Conservation (phyloP, 30 jellyfish, hydroid and myxozoan genomes). For the Phacellophora camtschatica region DNA sequence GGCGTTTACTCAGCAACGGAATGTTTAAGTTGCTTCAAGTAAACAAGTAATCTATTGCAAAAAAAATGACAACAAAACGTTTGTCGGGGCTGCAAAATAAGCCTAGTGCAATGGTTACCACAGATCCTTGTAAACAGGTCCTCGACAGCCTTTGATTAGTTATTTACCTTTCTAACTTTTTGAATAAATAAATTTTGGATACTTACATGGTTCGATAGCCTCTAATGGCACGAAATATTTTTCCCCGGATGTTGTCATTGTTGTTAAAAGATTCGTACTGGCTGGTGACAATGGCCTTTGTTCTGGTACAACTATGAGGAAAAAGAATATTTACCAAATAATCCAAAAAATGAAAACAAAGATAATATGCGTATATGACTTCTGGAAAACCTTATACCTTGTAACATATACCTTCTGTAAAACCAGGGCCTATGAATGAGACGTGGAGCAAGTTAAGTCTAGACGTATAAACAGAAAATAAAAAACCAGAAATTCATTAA, state of each 20-base stretch:
- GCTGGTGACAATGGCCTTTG: background rate
- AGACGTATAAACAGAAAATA: too few relatives aligned
- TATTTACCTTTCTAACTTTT: too few relatives aligned
- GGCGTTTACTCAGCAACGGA: too few relatives aligned
- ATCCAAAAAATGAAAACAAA: background rate
- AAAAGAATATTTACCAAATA: background rate
- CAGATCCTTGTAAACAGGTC: background rate
- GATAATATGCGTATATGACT: background rate
- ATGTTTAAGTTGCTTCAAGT: too few relatives aligned
- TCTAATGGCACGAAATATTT: constrained; percentile 75
- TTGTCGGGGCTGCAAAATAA: too few relatives aligned
- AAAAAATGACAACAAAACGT: too few relatives aligned
- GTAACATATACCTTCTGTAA: too few relatives aligned
- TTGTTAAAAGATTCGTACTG: background rate
- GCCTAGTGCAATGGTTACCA: constrained; percentile 38
- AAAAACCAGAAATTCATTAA: too few relatives aligned
- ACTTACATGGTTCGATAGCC: constrained; percentile 72
- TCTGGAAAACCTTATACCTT: background rate
- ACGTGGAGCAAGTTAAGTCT: too few relatives aligned
- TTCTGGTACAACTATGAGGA: background rate
- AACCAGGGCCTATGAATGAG: too few relatives aligned
- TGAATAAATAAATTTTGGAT: background rate
- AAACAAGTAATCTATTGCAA: too few relatives aligned
- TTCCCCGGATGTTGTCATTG: background rate
- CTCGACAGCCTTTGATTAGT: background rate